Percentiles rank a stretch among this genome's conserved stretches.
Evolutionary conservation across 2,888 invertebrate species (phyloP).

Genomic region (Thereva nobilitata): DNA sequence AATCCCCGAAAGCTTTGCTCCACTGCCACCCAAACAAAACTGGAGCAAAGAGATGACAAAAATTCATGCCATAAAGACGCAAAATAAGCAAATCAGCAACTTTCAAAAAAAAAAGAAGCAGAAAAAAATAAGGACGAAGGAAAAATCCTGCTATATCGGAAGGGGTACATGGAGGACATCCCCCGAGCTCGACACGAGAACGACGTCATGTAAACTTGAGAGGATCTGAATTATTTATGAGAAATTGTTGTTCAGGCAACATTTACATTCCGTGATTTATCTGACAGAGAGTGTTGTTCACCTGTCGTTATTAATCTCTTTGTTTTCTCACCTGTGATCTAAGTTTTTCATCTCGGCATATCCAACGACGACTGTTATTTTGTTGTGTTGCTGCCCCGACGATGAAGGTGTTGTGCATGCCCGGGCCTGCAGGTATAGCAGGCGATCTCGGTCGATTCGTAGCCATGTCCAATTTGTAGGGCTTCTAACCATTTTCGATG

Average conservation of each 20-base stretch:
- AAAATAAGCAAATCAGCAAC: slow-evolving; percentile 20
- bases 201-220: slow-evolving; percentile 31
- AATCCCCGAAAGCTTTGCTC: too few relatives aligned
- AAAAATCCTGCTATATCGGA: background rate
- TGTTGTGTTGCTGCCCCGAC: background rate
- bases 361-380: slow-evolving; percentile 1
- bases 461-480: slow-evolving; percentile 27
- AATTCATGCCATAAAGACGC: background rate
- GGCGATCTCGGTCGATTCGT: slow-evolving; percentile 11
- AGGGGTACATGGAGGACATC: background rate
- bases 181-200: slow-evolving; percentile 18
- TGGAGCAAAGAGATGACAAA: too few relatives aligned
- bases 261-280: slow-evolving; percentile 33
- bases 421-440: background rate
- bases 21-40: too few relatives aligned
- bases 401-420: background rate
- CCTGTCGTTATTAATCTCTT: slow-evolving; percentile 32
- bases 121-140: background rate
- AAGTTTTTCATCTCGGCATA: slow-evolving; percentile 19
- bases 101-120: background rate
- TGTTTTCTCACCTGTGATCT: slow-evolving; percentile 33
- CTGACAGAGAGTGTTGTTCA: slow-evolving; percentile 23
- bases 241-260: slow-evolving; percentile 32
- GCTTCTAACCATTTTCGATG: slow-evolving; percentile 4
- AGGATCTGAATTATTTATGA: slow-evolving; percentile 32